These are phyloP conservation scores for Neolamprologus cancellatus DNA, from an alignment of 2,113 vertebrate genomes.

Conservation along the genomic window DNA sequence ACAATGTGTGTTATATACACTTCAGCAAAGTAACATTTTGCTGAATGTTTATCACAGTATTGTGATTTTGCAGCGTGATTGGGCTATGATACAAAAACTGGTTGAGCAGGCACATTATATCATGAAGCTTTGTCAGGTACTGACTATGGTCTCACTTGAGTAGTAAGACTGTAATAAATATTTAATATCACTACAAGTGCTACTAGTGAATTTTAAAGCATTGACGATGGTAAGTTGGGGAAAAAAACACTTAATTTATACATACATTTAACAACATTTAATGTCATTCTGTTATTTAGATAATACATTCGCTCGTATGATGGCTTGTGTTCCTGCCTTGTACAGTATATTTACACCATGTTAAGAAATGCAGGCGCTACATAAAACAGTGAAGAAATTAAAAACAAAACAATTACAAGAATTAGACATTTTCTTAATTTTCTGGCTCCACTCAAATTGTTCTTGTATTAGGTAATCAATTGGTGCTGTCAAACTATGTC, in stretches of 20 bases:
- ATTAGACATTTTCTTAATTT: background rate
- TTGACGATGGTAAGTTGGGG: background rate
- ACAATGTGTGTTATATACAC: background rate
- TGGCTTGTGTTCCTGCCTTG: background rate
- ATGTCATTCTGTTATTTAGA: background rate
- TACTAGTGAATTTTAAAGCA: background rate
- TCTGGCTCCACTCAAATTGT: background rate
- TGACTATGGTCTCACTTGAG: background rate
- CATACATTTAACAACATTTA: background rate
- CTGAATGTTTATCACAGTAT: background rate
- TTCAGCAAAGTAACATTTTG: background rate
- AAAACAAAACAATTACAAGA: background rate
- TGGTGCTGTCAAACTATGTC: background rate
- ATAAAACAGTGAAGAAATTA: background rate
- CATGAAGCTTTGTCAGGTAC: background rate
- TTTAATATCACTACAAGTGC: background rate
- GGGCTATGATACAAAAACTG: background rate
- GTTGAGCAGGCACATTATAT: background rate
- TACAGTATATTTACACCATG: background rate
- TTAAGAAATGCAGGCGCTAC: background rate
- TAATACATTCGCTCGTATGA: background rate
- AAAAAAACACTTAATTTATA: background rate
- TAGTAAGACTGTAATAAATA: background rate
- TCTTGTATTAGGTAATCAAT: background rate
- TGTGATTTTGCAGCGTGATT: background rate